Evolutionary conservation across 2,797 vertebrate species (phyloP).

Genomic region (Sphenopsis melanotis): DNA sequence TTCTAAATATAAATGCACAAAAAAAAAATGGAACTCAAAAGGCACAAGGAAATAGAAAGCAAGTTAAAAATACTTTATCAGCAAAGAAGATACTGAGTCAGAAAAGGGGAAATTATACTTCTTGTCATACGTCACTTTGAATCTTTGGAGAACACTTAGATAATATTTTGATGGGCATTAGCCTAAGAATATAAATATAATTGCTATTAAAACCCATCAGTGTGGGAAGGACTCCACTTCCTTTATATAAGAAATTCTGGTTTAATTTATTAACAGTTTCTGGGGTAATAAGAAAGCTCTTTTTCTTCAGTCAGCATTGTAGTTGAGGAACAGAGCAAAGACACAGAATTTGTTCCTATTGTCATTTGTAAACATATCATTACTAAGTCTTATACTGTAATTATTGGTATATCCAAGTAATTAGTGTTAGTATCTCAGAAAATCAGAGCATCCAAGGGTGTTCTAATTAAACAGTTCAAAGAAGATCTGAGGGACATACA

Average conservation of each 20-base stretch:
- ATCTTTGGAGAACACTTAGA: neutral
- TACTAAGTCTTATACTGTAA: neutral
- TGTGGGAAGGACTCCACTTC: neutral
- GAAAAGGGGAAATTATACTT: neutral
- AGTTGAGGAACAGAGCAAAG: neutral
- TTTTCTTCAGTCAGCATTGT: neutral
- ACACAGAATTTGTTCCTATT: neutral
- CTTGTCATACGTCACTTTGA: neutral
- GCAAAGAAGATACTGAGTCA: neutral
- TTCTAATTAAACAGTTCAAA: neutral
- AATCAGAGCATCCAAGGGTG: neutral
- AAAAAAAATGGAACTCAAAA: constrained; percentile 51
- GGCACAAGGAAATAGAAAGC: neutral
- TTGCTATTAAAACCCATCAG: neutral
- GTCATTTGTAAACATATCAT: neutral
- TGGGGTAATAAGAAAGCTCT: neutral
- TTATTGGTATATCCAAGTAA: neutral
- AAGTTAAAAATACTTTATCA: constrained; percentile 10
- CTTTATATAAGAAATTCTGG: neutral
- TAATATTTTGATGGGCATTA: neutral
- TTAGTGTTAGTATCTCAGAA: neutral
- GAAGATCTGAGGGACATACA: neutral
- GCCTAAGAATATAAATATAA: neutral
- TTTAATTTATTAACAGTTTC: neutral
- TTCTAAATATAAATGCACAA: constrained; percentile 9